Evolutionary conservation across 1,140 invertebrate species (phyloP), one percentile per base, ranked within the genome.

Genomic region (Leguminivora glycinivorella): DNA sequence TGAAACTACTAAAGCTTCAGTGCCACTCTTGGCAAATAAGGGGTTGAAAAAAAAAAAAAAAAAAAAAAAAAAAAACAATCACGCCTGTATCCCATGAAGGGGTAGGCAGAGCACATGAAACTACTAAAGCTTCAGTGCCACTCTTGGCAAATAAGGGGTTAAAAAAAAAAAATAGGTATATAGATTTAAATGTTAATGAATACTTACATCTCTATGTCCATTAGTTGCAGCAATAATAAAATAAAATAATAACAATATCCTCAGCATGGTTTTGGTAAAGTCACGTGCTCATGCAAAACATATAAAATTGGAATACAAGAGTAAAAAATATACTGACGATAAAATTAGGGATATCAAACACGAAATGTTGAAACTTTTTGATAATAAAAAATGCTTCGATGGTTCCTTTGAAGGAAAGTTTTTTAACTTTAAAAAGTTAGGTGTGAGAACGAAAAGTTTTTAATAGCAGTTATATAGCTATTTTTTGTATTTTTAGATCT

Each of bases 241-340:
- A 31, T n/a, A 63, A 63, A 26, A 31, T 7, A 63, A 34, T n/a
- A 31, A 63, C 9, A 63, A 63, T 63, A 63, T 29, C 17, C 26
- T 29, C 14, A 63, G n/a, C 58, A 63, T 63, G 10, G 6, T 63
- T 29, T 7, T 22, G 7, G 17, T 52, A 1, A 22, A 52, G 47
- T 52, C 47, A 52, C 47, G 47, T 52, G 40, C 17, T 17, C 14
- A 43, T 22, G 19, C 22, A 52, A 52, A 52, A 52, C 9, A 17
- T 10, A 52, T 22, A 52, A 52, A 17, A 22, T 52, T 9, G 47
- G 17, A 43, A 43, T n/a, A 17, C 7, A 52, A 12, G 7, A 22
- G n/a, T 22, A 52, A 10, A 52, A 22, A 52, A 52, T 52, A 17
- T 47, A 12, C 2, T 22, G 7, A 22, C 47, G 47, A 52, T 52